These are phyloP conservation scores for Musca domestica DNA, from an alignment of 1,140 invertebrate species.

Conservation along the genomic window DNA sequence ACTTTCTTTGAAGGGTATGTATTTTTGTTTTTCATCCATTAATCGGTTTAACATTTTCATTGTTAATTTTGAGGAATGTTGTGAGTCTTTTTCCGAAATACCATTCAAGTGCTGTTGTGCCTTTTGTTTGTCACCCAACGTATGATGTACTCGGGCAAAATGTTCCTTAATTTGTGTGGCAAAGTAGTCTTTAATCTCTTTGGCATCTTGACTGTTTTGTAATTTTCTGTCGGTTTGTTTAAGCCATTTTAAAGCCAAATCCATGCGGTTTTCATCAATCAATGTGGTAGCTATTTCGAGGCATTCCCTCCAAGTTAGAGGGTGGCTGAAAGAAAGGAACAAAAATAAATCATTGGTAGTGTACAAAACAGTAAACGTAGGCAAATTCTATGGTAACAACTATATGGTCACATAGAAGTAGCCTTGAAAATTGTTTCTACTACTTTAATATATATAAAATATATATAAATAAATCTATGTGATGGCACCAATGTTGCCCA, in stretches of 20 bases:
- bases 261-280: conserved; percentile 31
- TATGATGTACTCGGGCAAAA: conserved; percentile 32
- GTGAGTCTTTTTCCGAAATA: conserved; percentile 22
- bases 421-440: too few relatives aligned
- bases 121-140: conserved; percentile 32
- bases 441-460: too few relatives aligned
- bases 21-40: not conserved
- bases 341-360: not conserved
- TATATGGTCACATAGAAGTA: too few relatives aligned
- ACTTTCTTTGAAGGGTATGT: not conserved
- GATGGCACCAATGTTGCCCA: too few relatives aligned
- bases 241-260: conserved; percentile 34
- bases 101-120: conserved; percentile 20
- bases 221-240: conserved; percentile 16
- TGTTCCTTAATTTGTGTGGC: conserved; percentile 31
- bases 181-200: not conserved
- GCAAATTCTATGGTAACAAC: too few relatives aligned
- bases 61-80: conserved; percentile 18
- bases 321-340: conserved; percentile 8
- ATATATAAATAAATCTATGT: too few relatives aligned
- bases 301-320: conserved; percentile 35
- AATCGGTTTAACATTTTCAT: not conserved
- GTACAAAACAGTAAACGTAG: too few relatives aligned
- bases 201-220: not conserved
- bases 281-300: conserved; percentile 39